Base-by-base conservation (phyloP, 2,888 invertebrate genomes). In the Chrysina gloriosa region DNA sequence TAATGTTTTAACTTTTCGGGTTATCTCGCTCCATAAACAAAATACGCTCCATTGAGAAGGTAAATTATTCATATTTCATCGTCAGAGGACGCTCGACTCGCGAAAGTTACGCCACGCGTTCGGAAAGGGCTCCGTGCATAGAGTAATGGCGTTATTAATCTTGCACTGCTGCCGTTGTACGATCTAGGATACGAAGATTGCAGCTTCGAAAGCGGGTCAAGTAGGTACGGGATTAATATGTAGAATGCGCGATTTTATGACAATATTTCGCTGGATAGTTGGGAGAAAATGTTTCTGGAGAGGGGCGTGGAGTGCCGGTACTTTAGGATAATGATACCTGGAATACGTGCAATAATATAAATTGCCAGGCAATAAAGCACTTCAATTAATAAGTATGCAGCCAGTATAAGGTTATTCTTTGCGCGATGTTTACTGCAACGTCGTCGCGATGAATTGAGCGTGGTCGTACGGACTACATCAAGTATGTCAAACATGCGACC, bases 1-100 rank as follows among this genome's bases (percentile, higher is more conserved):
- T 63, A 63, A 63, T 63, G 63, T 63, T 63, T 63, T 63, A 63
- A 63, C 63, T 63, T 63, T 63, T 63, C 63, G 48, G 63, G 63
- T 63, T 63, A 63, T 63, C 63, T 48, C 48, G 63, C 48, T 14
- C 31, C 63, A 63, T 63, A 63, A 63, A 63, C 63, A 63, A 63
- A 63, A 63, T 36, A 63, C 63, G 63, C 63, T 50, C 63, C 63
- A 63, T 63, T 63, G 63, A 63, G 63, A 63, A 63, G 23, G 48
- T 48, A 63, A 63, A 63, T 63, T 63, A 63, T 63, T 63, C 63
- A 63, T 63, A 63, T 63, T 63, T 63, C 48, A 63, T 9, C 42
- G 47, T 19, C 31, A 14, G 31, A 52, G 45, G 29, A 29, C 31
- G 34, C 63, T 50, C 67, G 36, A 27, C 39, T 61, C 34, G 50